phyloP scores from a whole-genome alignment of 2,113 vertebrate species.

The Globicephala melas region DNA sequence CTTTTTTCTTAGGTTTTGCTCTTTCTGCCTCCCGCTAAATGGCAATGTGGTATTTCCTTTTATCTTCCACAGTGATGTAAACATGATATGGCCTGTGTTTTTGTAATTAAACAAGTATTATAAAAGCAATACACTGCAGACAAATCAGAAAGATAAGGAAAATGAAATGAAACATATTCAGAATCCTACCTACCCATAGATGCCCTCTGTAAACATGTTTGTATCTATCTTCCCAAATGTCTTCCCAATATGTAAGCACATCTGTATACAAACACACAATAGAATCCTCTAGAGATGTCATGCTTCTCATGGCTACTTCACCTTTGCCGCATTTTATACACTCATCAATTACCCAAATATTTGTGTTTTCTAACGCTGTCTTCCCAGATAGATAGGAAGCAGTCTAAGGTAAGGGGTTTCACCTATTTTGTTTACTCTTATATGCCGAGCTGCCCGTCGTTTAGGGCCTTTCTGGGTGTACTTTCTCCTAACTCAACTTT shows the following conservation, averaged over 20 bases:
- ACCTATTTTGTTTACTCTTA: background rate
- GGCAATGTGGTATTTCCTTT: background rate
- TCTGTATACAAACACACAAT: background rate
- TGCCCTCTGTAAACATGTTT: background rate
- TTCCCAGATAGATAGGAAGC: background rate
- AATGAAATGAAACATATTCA: background rate
- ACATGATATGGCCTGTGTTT: background rate
- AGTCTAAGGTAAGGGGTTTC: background rate
- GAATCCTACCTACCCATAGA: background rate
- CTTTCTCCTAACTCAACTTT: background rate
- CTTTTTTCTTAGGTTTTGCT: background rate
- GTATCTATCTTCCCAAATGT: background rate
- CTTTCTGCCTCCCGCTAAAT: background rate
- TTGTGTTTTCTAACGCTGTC: background rate
- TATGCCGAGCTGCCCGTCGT: background rate
- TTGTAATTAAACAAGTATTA: background rate
- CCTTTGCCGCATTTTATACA: background rate
- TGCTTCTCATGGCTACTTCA: background rate
- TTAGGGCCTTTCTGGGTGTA: background rate
- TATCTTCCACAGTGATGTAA: slow-evolving; percentile 9
- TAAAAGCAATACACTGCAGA: background rate
- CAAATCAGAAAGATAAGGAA: slow-evolving; percentile 29
- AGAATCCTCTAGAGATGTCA: background rate
- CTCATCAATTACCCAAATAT: background rate
- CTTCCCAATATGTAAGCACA: background rate